These are phyloP conservation scores for Cryptomyrus ogoouensis DNA, from an alignment of 2,113 vertebrate genomes.

Conservation along the genomic window DNA sequence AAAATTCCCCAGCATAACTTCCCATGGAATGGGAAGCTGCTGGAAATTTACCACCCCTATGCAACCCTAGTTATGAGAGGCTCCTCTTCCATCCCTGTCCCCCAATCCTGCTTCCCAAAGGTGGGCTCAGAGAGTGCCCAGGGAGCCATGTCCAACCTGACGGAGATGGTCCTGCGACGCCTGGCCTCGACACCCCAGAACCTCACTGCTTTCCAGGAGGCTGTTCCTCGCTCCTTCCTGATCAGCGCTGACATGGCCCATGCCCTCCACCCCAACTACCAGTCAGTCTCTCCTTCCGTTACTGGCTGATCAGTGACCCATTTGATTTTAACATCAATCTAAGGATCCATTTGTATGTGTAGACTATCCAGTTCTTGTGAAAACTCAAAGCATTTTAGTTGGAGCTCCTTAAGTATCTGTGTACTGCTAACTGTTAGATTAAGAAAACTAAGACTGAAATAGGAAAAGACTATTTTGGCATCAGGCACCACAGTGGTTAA, in stretches of 20 bases:
- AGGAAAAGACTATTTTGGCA: neutral
- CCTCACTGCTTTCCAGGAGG: constrained; percentile 85
- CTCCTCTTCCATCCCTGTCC: neutral
- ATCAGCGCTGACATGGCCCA: constrained; percentile 98
- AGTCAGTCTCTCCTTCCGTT: constrained; percentile 63
- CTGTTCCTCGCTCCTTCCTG: constrained; percentile 85
- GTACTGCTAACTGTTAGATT: neutral
- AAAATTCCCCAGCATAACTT: too few relatives aligned
- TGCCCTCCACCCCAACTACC: constrained; percentile 88
- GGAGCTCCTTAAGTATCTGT: neutral
- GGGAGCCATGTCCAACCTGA: constrained; percentile 84
- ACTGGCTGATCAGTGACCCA: neutral
- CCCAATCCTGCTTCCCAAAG: constrained; percentile 48
- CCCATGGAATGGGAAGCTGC: too few relatives aligned
- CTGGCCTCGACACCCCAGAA: constrained; percentile 68
- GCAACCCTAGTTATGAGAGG: neutral
- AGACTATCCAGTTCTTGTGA: neutral
- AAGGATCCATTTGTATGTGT: neutral
- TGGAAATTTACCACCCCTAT: too few relatives aligned
- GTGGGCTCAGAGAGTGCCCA: constrained; percentile 93
- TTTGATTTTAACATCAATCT: neutral
- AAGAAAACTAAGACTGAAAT: neutral
- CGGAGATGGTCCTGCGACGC: constrained; percentile 82
- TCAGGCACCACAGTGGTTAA: neutral
- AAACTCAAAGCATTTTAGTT: neutral